These are phyloP conservation scores for Cynopterus brachyotis DNA, from an alignment of 2,113 vertebrate species.

Conservation along the genomic window DNA sequence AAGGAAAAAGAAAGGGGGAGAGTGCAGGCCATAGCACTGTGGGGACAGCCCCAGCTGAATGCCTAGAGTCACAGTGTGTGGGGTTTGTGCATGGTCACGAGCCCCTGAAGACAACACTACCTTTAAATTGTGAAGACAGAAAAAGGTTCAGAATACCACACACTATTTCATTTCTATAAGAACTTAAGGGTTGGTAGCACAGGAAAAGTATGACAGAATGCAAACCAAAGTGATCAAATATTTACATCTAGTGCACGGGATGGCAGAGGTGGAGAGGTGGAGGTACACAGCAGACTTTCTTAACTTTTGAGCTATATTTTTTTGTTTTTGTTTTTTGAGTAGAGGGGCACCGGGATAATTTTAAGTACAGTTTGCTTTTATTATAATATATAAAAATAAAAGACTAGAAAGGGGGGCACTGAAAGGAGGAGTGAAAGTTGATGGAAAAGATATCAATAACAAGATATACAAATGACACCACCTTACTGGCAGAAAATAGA, in stretches of 20 bases:
- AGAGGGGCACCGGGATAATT: background rate
- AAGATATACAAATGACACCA: background rate
- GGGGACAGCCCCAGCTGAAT: background rate
- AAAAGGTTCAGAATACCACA: background rate
- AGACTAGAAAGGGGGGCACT: background rate
- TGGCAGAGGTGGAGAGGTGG: background rate
- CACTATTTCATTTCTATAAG: background rate
- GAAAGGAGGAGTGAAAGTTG: background rate
- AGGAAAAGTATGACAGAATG: background rate
- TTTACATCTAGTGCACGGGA: background rate
- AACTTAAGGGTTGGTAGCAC: background rate
- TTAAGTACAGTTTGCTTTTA: background rate
- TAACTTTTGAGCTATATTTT: background rate
- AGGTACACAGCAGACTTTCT: too few relatives aligned
- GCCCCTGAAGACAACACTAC: fast-evolving
- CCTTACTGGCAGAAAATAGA: background rate
- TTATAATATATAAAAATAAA: background rate
- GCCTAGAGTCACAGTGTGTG: background rate
- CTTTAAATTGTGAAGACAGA: background rate
- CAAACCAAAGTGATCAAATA: background rate
- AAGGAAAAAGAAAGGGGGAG: fast-evolving
- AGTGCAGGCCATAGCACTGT: background rate
- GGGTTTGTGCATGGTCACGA: background rate
- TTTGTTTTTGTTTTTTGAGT: background rate
- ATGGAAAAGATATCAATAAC: background rate